Percentiles rank a stretch among this genome's conserved stretches.
phyloP scores from a whole-genome alignment of 1,140 invertebrate species.

The Drosophila pseudoobscura region DNA sequence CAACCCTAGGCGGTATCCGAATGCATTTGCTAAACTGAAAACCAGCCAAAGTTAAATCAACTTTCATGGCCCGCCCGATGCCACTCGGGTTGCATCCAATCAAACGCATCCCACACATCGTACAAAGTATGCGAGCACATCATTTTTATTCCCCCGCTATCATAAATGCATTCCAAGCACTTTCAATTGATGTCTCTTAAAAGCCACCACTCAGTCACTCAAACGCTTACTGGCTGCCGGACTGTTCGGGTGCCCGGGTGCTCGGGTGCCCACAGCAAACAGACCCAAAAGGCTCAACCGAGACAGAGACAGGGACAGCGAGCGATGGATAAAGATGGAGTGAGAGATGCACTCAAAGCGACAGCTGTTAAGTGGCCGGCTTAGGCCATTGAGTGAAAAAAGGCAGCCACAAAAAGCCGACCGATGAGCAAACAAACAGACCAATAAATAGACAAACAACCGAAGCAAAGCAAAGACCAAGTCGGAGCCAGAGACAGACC shows the following conservation, averaged over 20 bases:
- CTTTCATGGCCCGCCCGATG: slow-evolving; percentile 16
- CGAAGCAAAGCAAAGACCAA: slow-evolving; percentile 69
- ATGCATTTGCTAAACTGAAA: background rate
- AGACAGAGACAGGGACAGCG: background rate
- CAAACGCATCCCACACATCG: slow-evolving; percentile 18
- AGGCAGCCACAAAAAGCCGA: slow-evolving; percentile 40
- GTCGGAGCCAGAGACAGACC: background rate
- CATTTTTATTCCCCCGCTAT: slow-evolving; percentile 22
- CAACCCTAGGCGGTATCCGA: background rate
- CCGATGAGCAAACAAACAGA: slow-evolving; percentile 64
- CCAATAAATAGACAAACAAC: slow-evolving; percentile 75
- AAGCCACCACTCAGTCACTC: slow-evolving; percentile 39
- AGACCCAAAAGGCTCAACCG: slow-evolving; percentile 43
- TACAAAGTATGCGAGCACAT: slow-evolving; percentile 34
- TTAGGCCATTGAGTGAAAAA: slow-evolving; percentile 58
- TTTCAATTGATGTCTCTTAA: slow-evolving; percentile 48
- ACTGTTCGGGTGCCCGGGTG: background rate
- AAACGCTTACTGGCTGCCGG: slow-evolving; percentile 2
- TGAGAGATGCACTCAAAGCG: slow-evolving; percentile 45
- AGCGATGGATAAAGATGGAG: slow-evolving; percentile 3
- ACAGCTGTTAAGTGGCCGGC: slow-evolving; percentile 70
- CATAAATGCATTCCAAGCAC: slow-evolving; percentile 54
- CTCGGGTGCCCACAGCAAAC: slow-evolving; percentile 10
- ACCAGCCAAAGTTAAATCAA: background rate
- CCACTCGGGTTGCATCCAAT: slow-evolving; percentile 10